phyloP scores from a whole-genome alignment of 92 coral and sea anemone genomes.

The Epizoanthus ramosus region DNA sequence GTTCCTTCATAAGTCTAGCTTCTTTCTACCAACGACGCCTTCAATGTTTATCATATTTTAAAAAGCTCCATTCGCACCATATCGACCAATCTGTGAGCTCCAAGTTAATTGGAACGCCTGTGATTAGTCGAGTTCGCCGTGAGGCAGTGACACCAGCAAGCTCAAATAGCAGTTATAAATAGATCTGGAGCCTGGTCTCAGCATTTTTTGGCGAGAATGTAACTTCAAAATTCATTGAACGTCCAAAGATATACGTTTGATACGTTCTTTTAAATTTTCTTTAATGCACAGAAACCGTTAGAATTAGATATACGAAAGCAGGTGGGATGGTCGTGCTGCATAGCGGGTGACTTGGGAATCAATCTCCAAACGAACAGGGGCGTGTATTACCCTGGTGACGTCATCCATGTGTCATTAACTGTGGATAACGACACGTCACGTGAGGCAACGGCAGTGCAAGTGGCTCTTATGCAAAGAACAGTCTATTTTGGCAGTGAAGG shows the following conservation, averaged over 20 bases:
- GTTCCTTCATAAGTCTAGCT: too few relatives aligned
- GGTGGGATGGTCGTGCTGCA: constrained; percentile 44
- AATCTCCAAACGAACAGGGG: constrained; percentile 57
- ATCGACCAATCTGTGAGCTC: too few relatives aligned
- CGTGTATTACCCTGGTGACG: constrained; percentile 67
- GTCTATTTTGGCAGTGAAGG: constrained; percentile 62
- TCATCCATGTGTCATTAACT: constrained; percentile 45
- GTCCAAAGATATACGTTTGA: neutral
- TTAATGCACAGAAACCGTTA: constrained; percentile 16
- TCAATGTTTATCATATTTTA: too few relatives aligned
- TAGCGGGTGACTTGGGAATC: constrained; percentile 54
- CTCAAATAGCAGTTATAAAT: too few relatives aligned
- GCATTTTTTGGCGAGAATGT: too few relatives aligned
- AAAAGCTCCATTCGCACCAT: neutral
- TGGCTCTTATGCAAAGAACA: constrained; percentile 56
- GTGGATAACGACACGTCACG: constrained; percentile 56
- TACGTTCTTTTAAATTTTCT: neutral
- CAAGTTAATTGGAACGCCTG: too few relatives aligned
- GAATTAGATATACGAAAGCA: constrained; percentile 15
- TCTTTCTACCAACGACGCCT: too few relatives aligned
- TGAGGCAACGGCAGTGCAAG: constrained; percentile 50
- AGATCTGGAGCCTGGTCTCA: neutral
- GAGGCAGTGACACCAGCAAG: too few relatives aligned
- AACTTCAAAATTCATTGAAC: too few relatives aligned
- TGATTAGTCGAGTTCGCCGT: too few relatives aligned